These are phyloP conservation scores for Nothobranchius furzeri DNA, from an alignment of 2,113 vertebrate species.

Conservation along the genomic window DNA sequence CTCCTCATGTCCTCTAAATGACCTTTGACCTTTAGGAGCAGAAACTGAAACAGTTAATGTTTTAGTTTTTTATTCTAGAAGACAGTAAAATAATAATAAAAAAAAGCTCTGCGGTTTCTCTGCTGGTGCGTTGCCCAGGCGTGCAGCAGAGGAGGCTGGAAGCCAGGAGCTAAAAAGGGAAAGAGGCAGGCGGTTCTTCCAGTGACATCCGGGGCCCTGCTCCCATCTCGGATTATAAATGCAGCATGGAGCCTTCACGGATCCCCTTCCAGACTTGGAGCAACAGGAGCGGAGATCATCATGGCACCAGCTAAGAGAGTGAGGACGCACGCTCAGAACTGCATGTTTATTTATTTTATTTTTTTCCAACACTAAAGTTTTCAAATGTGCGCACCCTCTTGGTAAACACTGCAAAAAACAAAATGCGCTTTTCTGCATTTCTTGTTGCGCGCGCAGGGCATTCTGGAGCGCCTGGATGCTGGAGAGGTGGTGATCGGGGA, in stretches of 20 bases:
- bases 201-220: conserved; percentile 49
- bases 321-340: neutral
- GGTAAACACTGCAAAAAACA: too few species aligned
- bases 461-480: conserved; percentile 89
- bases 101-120: neutral
- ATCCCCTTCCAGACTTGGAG: conserved; percentile 29
- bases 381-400: too few species aligned
- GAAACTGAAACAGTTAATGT: too few species aligned
- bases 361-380: too few species aligned
- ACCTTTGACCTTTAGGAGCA: too few species aligned
- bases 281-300: conserved; percentile 10
- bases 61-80: too few species aligned
- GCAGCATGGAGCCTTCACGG: neutral
- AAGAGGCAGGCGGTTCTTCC: conserved; percentile 28
- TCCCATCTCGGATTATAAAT: conserved; percentile 61
- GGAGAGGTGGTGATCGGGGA: conserved; percentile 95
- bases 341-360: too few species aligned
- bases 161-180: neutral
- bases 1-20: too few species aligned
- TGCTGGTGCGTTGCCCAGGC: conserved; percentile 1
- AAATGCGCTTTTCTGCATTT: neutral
- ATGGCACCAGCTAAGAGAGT: conserved; percentile 81
- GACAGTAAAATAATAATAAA: too few species aligned
- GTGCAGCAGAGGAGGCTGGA: neutral
- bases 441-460: conserved; percentile 75